A percentile compares a stretch with the other conserved stretches of the same genome.
Evolutionary conservation across 2,113 vertebrate species (phyloP).

Genomic region (Lampris megalopsis): DNA sequence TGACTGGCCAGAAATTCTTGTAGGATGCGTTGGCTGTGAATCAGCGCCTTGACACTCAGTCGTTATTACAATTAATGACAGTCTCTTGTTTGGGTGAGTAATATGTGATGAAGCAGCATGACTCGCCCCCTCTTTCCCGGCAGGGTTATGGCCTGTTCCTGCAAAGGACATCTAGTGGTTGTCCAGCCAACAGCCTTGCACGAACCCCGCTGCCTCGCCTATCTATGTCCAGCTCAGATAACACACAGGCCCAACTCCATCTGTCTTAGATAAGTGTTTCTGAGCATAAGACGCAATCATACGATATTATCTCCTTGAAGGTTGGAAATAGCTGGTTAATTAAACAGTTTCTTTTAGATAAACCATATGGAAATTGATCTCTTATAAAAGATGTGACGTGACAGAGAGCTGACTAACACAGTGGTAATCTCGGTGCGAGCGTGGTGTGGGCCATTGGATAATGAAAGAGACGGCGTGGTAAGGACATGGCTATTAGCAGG

Average conservation of each 20-base stretch:
- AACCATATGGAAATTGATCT: conserved; percentile 64
- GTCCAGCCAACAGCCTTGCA: conserved; percentile 12
- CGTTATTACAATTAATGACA: conserved; percentile 77
- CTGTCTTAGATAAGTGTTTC: conserved; percentile 12
- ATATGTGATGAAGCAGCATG: conserved; percentile 55
- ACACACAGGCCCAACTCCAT: not conserved
- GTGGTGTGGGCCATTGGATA: conserved; percentile 65
- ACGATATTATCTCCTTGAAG: conserved; percentile 35
- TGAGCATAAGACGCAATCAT: conserved; percentile 25
- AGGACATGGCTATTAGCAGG: conserved; percentile 86
- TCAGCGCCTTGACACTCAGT: conserved; percentile 70
- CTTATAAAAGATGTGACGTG: conserved; percentile 54
- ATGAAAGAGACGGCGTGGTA: conserved; percentile 75
- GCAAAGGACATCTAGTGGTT: conserved; percentile 64
- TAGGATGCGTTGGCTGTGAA: conserved; percentile 60
- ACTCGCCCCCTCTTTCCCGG: conserved; percentile 50
- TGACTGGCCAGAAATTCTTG: conserved; percentile 63
- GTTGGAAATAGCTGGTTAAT: conserved; percentile 62
- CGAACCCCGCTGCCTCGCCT: not conserved
- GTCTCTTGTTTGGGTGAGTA: conserved; percentile 64
- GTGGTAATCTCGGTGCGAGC: conserved; percentile 62
- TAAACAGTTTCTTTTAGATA: conserved; percentile 60
- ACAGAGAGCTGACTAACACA: conserved; percentile 62
- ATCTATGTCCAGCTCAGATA: conserved; percentile 7
- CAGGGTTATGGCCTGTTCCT: conserved; percentile 12